A percentile compares a stretch with the other conserved stretches of the same genome.
These are phyloP conservation scores for Sebastes taczanowskii DNA, from an alignment of 2,797 vertebrate species.

Conservation along the genomic window DNA sequence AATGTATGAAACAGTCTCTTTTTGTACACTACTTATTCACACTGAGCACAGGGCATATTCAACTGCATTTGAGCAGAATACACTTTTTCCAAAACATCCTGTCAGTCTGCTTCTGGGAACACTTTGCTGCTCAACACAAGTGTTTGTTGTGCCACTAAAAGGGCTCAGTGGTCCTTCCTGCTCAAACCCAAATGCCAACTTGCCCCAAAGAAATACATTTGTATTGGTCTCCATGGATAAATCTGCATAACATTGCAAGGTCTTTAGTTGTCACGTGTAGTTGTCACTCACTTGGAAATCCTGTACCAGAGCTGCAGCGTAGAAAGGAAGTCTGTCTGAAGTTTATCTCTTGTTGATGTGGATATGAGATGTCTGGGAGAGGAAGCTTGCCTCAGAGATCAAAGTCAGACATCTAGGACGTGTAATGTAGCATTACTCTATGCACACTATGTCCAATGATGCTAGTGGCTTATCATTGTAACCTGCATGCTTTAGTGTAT, in stretches of 20 bases:
- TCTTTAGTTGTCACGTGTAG: not conserved
- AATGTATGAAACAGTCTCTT: not conserved
- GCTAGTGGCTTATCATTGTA: not conserved
- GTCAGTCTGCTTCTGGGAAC: conserved; percentile 3
- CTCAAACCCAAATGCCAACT: conserved; percentile 34
- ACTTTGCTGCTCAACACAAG: conserved; percentile 20
- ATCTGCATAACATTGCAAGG: not conserved
- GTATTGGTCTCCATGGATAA: conserved; percentile 24
- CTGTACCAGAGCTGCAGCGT: not conserved
- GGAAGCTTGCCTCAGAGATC: conserved; percentile 30
- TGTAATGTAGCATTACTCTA: not conserved
- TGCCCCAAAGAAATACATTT: conserved; percentile 26
- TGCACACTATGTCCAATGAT: not conserved
- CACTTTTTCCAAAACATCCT: conserved; percentile 14
- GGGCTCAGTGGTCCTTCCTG: conserved; percentile 46
- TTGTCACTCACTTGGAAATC: conserved; percentile 3
- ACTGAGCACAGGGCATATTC: not conserved
- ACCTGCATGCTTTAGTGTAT: not conserved
- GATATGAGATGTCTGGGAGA: conserved; percentile 24
- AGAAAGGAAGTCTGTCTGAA: conserved; percentile 38
- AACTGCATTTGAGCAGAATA: conserved; percentile 3
- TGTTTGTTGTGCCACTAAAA: conserved; percentile 46
- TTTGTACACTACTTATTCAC: not conserved
- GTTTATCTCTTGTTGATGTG: conserved; percentile 24
- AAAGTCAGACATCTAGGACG: conserved; percentile 5